These are phyloP conservation scores for Hypsibius dujardini DNA, from an alignment of 1,140 invertebrate genomes.

Conservation along the genomic window DNA sequence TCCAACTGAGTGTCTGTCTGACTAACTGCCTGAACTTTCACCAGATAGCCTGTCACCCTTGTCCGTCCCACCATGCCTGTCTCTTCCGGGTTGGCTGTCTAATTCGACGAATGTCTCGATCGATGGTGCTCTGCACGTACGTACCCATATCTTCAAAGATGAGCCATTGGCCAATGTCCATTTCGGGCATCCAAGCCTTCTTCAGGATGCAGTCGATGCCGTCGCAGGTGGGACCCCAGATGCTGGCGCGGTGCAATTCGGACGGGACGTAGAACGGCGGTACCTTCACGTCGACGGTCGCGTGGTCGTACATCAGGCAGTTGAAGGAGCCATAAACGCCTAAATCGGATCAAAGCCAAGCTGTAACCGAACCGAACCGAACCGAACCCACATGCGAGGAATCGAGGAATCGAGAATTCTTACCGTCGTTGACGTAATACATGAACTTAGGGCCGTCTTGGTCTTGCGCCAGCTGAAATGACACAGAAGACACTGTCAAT, in stretches of 20 bases:
- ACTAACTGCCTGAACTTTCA: too few species aligned
- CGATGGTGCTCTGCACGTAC: slow-evolving; percentile 15
- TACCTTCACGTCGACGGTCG: slow-evolving; percentile 27
- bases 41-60: too few species aligned
- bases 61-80: too few species aligned
- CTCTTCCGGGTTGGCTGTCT: slow-evolving; percentile 20
- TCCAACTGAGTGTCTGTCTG: too few species aligned
- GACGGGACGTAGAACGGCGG: slow-evolving; percentile 35
- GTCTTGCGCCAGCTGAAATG: neutral
- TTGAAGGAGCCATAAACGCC: slow-evolving; percentile 95
- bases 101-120: slow-evolving; percentile 24
- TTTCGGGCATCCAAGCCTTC: slow-evolving; percentile 32
- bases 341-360: slow-evolving; percentile 20
- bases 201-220: slow-evolving; percentile 34
- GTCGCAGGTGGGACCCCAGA: slow-evolving; percentile 40
- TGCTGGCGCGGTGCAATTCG: slow-evolving; percentile 26
- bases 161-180: slow-evolving; percentile 36
- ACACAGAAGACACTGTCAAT: too few species aligned
- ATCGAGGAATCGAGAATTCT: too few species aligned
- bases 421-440: slow-evolving; percentile 87
- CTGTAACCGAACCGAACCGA: too few species aligned
- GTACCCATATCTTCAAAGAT: slow-evolving; percentile 39
- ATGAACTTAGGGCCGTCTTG: slow-evolving; percentile 40
- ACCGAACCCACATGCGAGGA: too few species aligned
- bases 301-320: slow-evolving; percentile 85